Conservation (phyloP, 2,888 invertebrate genomes). For the Stegophylla sp. region DNA sequence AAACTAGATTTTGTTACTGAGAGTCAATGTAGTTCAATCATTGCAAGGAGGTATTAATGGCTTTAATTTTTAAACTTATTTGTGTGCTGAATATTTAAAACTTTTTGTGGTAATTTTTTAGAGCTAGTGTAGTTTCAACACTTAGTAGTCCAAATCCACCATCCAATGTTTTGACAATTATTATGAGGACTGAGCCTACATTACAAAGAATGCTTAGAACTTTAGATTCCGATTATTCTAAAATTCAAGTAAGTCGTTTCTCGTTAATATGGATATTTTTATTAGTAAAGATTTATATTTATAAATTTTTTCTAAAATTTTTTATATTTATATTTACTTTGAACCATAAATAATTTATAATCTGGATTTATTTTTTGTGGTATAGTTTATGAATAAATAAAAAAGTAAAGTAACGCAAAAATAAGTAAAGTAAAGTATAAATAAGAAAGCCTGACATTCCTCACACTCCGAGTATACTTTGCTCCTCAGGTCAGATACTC, state of each 20-base stretch:
- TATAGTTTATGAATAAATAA: no score
- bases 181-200: constrained; percentile 72
- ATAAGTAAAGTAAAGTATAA: no score
- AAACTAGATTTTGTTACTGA: constrained; percentile 82
- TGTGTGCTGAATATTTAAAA: not conserved
- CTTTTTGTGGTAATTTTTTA: not conserved
- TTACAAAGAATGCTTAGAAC: constrained; percentile 88
- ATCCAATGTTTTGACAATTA: constrained; percentile 52
- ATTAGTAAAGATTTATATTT: no score
- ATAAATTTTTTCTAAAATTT: no score
- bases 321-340: no score
- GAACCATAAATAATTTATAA: no score
- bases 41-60: constrained; percentile 31
- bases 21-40: constrained; percentile 67
- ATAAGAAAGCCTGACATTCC: no score
- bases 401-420: no score
- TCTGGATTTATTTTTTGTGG: no score
- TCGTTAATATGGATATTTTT: not conserved
- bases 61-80: not conserved
- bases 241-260: constrained; percentile 70
- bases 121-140: constrained; percentile 53
- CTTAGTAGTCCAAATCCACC: constrained; percentile 55
- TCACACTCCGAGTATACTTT: no score
- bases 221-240: constrained; percentile 85
- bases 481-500: no score